A percentile compares a stretch with the other conserved stretches of the same genome.
phyloP scores from a whole-genome alignment of 1,140 invertebrate genomes.

The Eumeta japonica region DNA sequence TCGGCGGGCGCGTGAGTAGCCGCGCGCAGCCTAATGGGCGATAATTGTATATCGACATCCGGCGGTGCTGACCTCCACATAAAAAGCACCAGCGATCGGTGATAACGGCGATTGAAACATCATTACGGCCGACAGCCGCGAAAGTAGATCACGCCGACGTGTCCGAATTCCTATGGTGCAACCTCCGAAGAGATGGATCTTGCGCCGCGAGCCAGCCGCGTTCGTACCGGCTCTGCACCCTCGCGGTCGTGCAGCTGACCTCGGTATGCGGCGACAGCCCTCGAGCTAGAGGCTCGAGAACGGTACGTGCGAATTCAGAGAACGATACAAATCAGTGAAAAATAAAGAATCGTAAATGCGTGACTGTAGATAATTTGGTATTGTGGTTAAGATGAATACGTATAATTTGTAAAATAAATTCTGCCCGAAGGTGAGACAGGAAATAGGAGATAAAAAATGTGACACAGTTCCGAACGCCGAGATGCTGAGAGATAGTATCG shows the following conservation, averaged over 20 bases:
- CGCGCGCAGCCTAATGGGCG: background rate
- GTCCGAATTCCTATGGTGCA: background rate
- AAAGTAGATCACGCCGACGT: background rate
- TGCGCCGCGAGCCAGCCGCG: too few species aligned
- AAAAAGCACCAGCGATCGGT: background rate
- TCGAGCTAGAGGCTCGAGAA: too few species aligned
- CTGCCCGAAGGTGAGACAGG: constrained; percentile 19
- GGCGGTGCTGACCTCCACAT: background rate
- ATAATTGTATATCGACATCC: constrained; percentile 1
- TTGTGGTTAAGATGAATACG: background rate
- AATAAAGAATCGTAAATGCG: too few species aligned
- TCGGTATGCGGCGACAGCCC: too few species aligned
- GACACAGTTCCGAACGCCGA: constrained; percentile 37
- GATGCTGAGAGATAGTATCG: constrained; percentile 29
- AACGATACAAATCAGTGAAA: too few species aligned
- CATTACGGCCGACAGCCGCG: constrained; percentile 1
- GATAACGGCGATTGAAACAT: constrained; percentile 1
- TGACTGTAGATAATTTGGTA: constrained; percentile 1
- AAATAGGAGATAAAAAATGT: constrained; percentile 22
- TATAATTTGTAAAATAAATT: constrained; percentile 1
- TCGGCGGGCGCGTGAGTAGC: background rate
- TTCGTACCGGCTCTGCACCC: too few species aligned
- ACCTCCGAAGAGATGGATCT: background rate
- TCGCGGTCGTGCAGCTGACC: too few species aligned
- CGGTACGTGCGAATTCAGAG: too few species aligned